phyloP scores from a whole-genome alignment of 2,888 invertebrate genomes.

The Galerucella nymphaeae region DNA sequence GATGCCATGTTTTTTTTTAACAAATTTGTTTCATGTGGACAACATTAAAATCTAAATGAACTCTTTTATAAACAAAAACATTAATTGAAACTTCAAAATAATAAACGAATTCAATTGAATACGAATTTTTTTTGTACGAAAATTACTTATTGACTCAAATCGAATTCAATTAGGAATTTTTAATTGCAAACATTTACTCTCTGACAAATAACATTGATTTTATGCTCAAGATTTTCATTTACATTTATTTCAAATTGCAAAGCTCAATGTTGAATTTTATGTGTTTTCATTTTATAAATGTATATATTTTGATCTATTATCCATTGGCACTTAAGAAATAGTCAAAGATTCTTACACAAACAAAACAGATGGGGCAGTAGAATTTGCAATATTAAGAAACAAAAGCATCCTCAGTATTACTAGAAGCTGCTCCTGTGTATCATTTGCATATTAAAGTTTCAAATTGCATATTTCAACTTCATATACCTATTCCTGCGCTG shows the following conservation, averaged over 20 bases:
- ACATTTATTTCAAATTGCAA: no score
- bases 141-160: slow-evolving; percentile 41
- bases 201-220: neutral
- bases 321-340: no score
- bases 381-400: slow-evolving; percentile 15
- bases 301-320: no score
- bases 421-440: slow-evolving; percentile 17
- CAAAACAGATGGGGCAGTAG: slow-evolving; percentile 1
- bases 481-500: slow-evolving; percentile 11
- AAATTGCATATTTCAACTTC: slow-evolving; percentile 27
- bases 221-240: no score
- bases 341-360: neutral
- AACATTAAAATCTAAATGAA: slow-evolving; percentile 47
- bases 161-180: slow-evolving; percentile 26
- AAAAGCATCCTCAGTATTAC: slow-evolving; percentile 13
- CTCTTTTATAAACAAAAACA: slow-evolving; percentile 29
- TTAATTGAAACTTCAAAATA: no score
- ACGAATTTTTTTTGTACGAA: slow-evolving; percentile 42
- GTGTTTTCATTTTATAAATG: no score
- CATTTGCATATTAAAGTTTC: slow-evolving; percentile 29
- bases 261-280: no score
- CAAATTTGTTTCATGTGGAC: slow-evolving; percentile 47
- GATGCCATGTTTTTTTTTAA: slow-evolving; percentile 56
- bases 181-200: slow-evolving; percentile 21
- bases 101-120: no score